These are phyloP conservation scores for Cosmia pyralina DNA, from an alignment of 2,888 invertebrate species.

Conservation along the genomic window DNA sequence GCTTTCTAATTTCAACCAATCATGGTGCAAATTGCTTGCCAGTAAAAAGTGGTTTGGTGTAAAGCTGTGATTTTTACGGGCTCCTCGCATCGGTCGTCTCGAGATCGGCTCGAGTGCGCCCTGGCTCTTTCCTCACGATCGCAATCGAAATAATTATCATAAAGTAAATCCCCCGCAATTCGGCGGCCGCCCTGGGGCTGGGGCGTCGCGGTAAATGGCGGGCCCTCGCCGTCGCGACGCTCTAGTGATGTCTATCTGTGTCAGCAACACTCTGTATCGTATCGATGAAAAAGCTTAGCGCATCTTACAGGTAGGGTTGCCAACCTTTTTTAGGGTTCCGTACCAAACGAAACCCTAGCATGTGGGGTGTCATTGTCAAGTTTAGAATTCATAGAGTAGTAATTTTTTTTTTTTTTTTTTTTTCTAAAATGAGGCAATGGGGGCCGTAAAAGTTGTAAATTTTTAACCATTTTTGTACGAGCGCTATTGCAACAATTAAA, in stretches of 20 bases:
- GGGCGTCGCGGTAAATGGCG: slow-evolving; percentile 82
- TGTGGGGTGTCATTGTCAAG: too few species aligned
- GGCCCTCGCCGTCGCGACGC: slow-evolving; percentile 76
- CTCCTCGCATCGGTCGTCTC: slow-evolving; percentile 74
- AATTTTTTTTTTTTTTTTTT: too few species aligned
- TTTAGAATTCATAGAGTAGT: too few species aligned
- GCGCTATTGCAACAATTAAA: too few species aligned
- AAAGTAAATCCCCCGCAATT: slow-evolving; percentile 89
- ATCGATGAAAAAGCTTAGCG: slow-evolving; percentile 69
- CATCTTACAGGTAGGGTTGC: neutral
- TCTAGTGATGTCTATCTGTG: slow-evolving; percentile 77
- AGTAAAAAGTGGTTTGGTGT: slow-evolving; percentile 76
- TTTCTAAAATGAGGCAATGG: too few species aligned
- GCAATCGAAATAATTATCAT: slow-evolving; percentile 90
- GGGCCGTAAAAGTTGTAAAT: too few species aligned
- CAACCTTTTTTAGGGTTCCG: too few species aligned
- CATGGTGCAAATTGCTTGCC: slow-evolving; percentile 76
- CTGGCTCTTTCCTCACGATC: slow-evolving; percentile 83
- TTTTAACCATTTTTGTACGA: too few species aligned
- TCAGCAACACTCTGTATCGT: slow-evolving; percentile 61
- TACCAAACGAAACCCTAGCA: too few species aligned
- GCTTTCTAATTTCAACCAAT: slow-evolving; percentile 78
- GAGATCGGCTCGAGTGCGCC: slow-evolving; percentile 79
- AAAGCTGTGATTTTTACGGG: slow-evolving; percentile 83
- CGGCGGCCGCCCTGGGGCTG: slow-evolving; percentile 82